Base-by-base conservation (phyloP, 2,888 invertebrate species). In the Sisyra nigra region DNA sequence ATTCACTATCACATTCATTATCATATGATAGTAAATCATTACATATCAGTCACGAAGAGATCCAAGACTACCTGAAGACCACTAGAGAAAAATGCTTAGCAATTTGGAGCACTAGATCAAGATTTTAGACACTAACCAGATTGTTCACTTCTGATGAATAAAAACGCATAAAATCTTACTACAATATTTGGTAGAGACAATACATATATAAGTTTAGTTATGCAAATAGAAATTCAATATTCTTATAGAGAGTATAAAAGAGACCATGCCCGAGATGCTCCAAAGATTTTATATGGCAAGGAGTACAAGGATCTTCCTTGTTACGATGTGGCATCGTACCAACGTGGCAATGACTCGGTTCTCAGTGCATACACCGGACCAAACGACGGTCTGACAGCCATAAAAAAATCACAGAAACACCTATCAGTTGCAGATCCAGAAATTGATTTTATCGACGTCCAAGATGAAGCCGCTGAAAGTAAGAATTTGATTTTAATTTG, bases 331-430 rank as follows among this genome's bases (percentile, higher is more conserved):
- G 70, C 65, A 9, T 50, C 56, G 15, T 71, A 71, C 53, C 59
- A 65, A 33, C 65, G 63, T 30, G 71, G 74, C 11, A 56, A 67
- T 19, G 65, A 67, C 42, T 69, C 72, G 40, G 66, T 84, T 41
- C 66, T 78, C 44, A 78, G 82, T 8, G 79, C 85, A 43, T 77
- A 76, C 54, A 82, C 87, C 1, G 89, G 89, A 7, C 89, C 89
- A 1, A 80, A 81, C 52, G 80, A 77, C 45, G 89, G 89, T 1
- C 67, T 89, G 3, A 79, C 80, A 1, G 74, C 78, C 39, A 80
- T 85, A 17, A 77, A 76, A 57, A 64, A 74, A 39, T 70, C 70
- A 40, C 74, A 76, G 53, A 67, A 74, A 49, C 76, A 78, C 59
- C 65, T 81, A 47, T 74, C 74, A 44, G 69, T 76, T 37, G 65